These are phyloP conservation scores for Phortica variegata DNA, from an alignment of 1,140 invertebrate species.

Conservation along the genomic window DNA sequence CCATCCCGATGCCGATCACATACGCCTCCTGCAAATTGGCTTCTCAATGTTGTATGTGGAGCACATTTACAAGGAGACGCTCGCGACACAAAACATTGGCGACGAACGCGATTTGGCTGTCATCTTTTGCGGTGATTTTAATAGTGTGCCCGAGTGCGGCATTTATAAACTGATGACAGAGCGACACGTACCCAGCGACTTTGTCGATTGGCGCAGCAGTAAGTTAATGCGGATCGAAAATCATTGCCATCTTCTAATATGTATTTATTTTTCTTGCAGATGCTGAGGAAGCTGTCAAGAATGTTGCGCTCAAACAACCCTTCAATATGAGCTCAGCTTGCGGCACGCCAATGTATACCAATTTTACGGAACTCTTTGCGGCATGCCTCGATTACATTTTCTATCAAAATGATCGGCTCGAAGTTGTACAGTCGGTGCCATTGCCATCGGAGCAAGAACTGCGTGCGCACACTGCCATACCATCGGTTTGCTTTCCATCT, in stretches of 20 bases:
- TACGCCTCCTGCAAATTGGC: conserved; percentile 77
- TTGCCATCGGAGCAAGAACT: conserved; percentile 77
- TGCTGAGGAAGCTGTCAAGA: conserved; percentile 64
- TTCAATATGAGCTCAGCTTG: conserved; percentile 70
- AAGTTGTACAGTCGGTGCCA: conserved; percentile 72
- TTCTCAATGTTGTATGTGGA: conserved; percentile 65
- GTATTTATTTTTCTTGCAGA: conserved; percentile 59
- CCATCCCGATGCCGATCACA: conserved; percentile 83
- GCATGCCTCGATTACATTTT: conserved; percentile 93
- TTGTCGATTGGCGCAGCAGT: conserved; percentile 77
- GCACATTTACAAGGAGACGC: conserved; percentile 57
- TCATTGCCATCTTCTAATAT: background rate
- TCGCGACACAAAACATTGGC: conserved; percentile 58
- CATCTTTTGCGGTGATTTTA: conserved; percentile 84
- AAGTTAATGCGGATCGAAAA: conserved; percentile 53
- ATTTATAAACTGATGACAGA: conserved; percentile 74
- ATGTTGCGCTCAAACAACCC: conserved; percentile 65
- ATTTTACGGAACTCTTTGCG: conserved; percentile 79
- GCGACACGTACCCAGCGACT: conserved; percentile 63
- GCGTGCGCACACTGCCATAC: conserved; percentile 70
- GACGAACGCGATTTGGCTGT: conserved; percentile 61
- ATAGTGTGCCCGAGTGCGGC: conserved; percentile 78
- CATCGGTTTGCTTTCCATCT: conserved; percentile 84
- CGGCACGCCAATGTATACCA: conserved; percentile 78
- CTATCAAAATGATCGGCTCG: conserved; percentile 68